Conservation (phyloP, 1,140 invertebrate species). For the Drosophila ficusphila region DNA sequence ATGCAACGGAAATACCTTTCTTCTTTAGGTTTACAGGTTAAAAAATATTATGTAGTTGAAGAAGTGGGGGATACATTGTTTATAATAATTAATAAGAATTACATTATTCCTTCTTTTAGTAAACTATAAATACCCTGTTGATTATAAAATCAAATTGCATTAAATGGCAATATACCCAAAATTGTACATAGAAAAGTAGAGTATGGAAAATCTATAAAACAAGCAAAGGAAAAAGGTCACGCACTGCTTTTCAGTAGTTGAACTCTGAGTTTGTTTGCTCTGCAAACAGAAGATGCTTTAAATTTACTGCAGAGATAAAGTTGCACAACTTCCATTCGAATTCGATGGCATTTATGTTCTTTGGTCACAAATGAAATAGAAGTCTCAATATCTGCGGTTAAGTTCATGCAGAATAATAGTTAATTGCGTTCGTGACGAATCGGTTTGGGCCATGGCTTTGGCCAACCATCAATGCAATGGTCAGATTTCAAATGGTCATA, state of each 20-base stretch:
- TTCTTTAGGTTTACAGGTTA: too few relatives aligned
- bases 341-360: background rate
- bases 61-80: too few relatives aligned
- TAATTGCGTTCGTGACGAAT: slow-evolving; percentile 41
- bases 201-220: background rate
- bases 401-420: slow-evolving; percentile 28
- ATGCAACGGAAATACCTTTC: too few relatives aligned
- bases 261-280: background rate
- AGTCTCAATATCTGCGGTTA: slow-evolving; percentile 11
- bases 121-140: too few relatives aligned
- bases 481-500: slow-evolving; percentile 11
- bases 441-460: background rate
- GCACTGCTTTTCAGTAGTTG: background rate
- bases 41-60: too few relatives aligned
- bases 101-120: too few relatives aligned
- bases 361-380: slow-evolving; percentile 24
- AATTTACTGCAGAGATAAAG: background rate
- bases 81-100: too few relatives aligned
- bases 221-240: background rate
- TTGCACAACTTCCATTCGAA: background rate
- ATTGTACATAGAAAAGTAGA: background rate
- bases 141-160: too few relatives aligned
- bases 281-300: background rate
- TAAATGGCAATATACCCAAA: background rate
- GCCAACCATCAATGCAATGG: slow-evolving; percentile 10